These are phyloP conservation scores for Corella eumyota DNA, from an alignment of 23 tunicate genomes.

Conservation along the genomic window DNA sequence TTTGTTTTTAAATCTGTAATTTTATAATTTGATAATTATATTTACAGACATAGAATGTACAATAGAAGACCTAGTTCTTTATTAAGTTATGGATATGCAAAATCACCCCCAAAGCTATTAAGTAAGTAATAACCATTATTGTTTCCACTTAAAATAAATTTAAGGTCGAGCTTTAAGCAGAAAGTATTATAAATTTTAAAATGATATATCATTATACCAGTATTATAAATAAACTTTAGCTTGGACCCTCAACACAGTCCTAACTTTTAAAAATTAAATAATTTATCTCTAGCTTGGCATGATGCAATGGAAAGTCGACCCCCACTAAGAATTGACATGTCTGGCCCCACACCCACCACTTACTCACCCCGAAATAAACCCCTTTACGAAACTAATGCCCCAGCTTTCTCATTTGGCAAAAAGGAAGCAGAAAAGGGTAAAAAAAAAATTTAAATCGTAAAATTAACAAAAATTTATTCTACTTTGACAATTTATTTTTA, in stretches of 20 bases:
- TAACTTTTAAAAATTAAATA: too few relatives aligned
- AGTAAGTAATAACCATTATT: too few relatives aligned
- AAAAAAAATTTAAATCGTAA: neutral
- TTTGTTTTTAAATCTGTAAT: neutral
- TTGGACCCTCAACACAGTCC: too few relatives aligned
- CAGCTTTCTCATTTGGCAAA: constrained; percentile 72
- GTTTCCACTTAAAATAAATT: too few relatives aligned
- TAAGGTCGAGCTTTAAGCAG: too few relatives aligned
- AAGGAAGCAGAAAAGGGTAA: constrained; percentile 69
- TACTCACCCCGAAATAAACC: constrained; percentile 91
- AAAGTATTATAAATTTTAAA: too few relatives aligned
- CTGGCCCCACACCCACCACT: constrained; percentile 84
- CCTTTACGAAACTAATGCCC: constrained; percentile 81
- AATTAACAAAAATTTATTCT: neutral
- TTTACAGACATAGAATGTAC: constrained; percentile 3
- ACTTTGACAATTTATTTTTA: neutral
- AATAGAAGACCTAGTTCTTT: constrained; percentile 24
- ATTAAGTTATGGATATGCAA: constrained; percentile 20
- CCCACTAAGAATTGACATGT: constrained; percentile 79
- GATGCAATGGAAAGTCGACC: constrained; percentile 84
- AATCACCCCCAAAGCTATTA: constrained; percentile 29
- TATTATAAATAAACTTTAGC: too few relatives aligned
- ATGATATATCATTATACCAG: too few relatives aligned
- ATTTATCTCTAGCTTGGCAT: constrained; percentile 48
- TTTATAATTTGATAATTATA: neutral